Conservation (phyloP, 2,113 vertebrate genomes). For the Lates calcarifer region DNA sequence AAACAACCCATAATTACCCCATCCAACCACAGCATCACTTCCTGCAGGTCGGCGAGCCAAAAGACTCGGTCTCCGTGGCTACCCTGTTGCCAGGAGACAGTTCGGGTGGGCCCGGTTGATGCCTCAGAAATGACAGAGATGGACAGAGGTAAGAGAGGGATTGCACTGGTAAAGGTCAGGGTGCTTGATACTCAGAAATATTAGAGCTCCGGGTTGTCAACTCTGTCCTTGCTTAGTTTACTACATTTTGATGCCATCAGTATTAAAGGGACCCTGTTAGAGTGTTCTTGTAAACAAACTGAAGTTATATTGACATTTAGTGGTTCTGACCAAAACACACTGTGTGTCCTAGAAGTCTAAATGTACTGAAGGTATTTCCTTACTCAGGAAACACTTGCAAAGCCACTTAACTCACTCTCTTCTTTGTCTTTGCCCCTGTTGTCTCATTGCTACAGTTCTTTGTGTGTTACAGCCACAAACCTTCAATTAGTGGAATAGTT, state of each 20-base stretch:
- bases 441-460: background rate
- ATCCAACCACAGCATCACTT: slow-evolving; percentile 62
- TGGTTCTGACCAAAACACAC: background rate
- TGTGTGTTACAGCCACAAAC: background rate
- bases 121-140: slow-evolving; percentile 52
- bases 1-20: slow-evolving; percentile 72
- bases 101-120: slow-evolving; percentile 53
- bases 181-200: background rate
- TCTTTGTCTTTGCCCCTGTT: background rate
- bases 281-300: background rate
- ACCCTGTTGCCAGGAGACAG: slow-evolving; percentile 82
- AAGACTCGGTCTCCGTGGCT: slow-evolving; percentile 72
- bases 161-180: slow-evolving; percentile 40
- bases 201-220: background rate
- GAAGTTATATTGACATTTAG: background rate
- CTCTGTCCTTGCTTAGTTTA: background rate
- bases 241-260: background rate
- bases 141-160: slow-evolving; percentile 47
- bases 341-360: background rate
- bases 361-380: no score
- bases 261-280: background rate
- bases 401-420: background rate
- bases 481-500: background rate
- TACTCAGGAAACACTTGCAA: background rate
- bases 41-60: slow-evolving; percentile 62